Evolutionary conservation across 2,888 invertebrate genomes (phyloP), one percentile per base, ranked within the genome.

Genomic region (Calliopum simillimum): DNA sequence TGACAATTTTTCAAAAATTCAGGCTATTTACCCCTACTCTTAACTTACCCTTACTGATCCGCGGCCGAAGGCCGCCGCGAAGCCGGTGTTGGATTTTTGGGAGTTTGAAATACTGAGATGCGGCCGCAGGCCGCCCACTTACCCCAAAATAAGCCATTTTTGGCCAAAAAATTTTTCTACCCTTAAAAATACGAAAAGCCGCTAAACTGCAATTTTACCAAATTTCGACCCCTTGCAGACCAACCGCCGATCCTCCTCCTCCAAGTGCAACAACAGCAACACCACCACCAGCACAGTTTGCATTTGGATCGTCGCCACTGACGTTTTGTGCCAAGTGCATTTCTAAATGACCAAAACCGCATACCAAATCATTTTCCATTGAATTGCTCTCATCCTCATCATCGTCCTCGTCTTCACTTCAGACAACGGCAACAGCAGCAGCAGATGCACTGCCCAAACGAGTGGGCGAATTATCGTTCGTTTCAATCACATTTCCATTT

Each of bases 401-500:
- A 82, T 90, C 90, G 43, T 83, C 82, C 11, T 80, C 82, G 5
- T 76, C 78, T 49, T 71, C 70, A 2, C 49, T 69, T 16, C 53
- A n/a, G n/a, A n/a, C 46, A 4, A 71, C n/a, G 33, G 43, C 58
- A 71, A 65, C 2, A 46, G 67, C n/a, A 58, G 14, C 41, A 58
- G 66, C 16, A 63, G 65, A 53, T 23, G 4, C 59, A 68, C 33
- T 49, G 51, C 5, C 33, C 71, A 44, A 47, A 25, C 70, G 69
- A 12, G 53, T 67, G 8, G 78, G 77, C n/a, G 76, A 77, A 65
- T 79, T 80, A 56, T 79, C 77, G 74, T 79, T 79, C 61, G 75
- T 75, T 56, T 88, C 87, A 83, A 89, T 88, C 71, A 90, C 82
- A 87, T 94, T 94, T 8, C 94, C 94, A 86, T 94, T 94, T 71